These are phyloP conservation scores for Ditylenchus weischeri DNA, from an alignment of 2,888 invertebrate genomes.

Conservation along the genomic window DNA sequence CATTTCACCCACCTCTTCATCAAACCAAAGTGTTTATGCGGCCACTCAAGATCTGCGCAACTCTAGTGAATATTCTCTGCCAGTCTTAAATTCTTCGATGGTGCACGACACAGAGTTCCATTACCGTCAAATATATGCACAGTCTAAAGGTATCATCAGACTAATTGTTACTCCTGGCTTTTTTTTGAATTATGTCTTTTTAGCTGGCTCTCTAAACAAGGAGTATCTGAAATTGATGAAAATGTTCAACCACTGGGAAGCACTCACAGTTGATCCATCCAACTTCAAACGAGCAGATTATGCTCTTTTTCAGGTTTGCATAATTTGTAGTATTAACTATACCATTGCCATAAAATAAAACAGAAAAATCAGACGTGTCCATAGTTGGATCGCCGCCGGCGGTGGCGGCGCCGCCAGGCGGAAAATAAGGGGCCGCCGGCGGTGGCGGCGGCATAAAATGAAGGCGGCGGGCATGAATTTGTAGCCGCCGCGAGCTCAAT, in stretches of 20 bases:
- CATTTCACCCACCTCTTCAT: conserved; percentile 1
- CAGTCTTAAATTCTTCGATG: background rate
- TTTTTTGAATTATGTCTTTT: too few relatives aligned
- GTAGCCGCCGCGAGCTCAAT: too few relatives aligned
- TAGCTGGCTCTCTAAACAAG: background rate
- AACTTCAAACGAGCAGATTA: background rate
- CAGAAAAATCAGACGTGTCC: too few relatives aligned
- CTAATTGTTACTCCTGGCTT: too few relatives aligned
- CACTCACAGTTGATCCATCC: background rate
- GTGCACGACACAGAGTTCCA: background rate
- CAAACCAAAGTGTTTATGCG: background rate
- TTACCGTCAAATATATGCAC: background rate
- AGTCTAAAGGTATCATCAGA: too few relatives aligned
- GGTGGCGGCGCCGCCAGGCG: too few relatives aligned
- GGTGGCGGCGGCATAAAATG: too few relatives aligned
- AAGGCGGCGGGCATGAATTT: too few relatives aligned
- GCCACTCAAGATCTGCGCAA: background rate
- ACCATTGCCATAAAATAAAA: too few relatives aligned
- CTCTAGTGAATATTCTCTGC: background rate
- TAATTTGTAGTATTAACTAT: too few relatives aligned
- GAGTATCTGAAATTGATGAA: conserved; percentile 7
- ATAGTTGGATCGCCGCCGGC: too few relatives aligned
- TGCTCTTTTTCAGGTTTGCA: background rate
- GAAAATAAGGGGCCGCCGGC: too few relatives aligned
- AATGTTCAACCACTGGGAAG: conserved; percentile 4